phyloP scores from a whole-genome alignment of 2,797 vertebrate species.

The Squalus acanthias region DNA sequence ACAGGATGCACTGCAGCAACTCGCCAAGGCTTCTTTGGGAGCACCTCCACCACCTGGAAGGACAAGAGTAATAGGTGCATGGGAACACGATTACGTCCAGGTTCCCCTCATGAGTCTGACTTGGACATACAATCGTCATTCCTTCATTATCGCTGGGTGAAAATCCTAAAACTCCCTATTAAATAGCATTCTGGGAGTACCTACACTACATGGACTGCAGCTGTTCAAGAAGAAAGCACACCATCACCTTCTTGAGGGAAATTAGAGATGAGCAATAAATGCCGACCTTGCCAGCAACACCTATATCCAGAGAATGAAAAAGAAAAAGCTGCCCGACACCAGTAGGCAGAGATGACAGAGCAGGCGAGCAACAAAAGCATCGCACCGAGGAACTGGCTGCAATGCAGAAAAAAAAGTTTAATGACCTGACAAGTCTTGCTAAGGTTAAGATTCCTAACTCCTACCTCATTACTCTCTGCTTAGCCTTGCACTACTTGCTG shows the following conservation, averaged over 20 bases:
- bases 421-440: too few relatives aligned
- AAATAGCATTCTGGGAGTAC: not conserved
- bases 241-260: not conserved
- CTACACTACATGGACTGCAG: not conserved
- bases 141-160: not conserved
- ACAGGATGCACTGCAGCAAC: not conserved
- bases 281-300: not conserved
- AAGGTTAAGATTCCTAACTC: too few relatives aligned
- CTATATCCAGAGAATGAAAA: not conserved
- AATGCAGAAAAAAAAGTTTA: too few relatives aligned
- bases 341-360: too few relatives aligned
- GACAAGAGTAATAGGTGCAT: not conserved
- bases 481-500: too few relatives aligned
- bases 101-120: not conserved
- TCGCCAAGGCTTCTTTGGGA: not conserved
- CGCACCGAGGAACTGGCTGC: too few relatives aligned
- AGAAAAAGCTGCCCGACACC: too few relatives aligned
- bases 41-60: not conserved
- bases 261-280: not conserved
- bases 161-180: not conserved
- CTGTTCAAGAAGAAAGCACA: not conserved
- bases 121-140: not conserved
- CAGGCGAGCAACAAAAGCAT: too few relatives aligned
- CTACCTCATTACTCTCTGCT: too few relatives aligned
- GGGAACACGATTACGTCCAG: not conserved